Evolutionary conservation across 2,113 vertebrate genomes (phyloP), one percentile per base, ranked within the genome.

Genomic region (Melanotaenia duboulayi): DNA sequence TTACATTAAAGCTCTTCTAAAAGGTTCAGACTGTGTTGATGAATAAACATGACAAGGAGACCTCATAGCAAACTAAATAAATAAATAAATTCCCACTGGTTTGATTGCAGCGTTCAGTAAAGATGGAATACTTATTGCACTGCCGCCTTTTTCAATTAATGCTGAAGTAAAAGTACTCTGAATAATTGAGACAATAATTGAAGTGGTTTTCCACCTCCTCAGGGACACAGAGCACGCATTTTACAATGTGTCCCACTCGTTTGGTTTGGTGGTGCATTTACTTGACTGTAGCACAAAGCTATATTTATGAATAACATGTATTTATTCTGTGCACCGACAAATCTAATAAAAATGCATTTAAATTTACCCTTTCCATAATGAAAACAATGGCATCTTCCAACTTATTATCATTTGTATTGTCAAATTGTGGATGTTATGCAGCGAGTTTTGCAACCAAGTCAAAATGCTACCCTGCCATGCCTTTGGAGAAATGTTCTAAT

Each of bases 161-260:
- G 39, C 22, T 39, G 4, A 55, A 71, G 44, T 8, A 56, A 69
- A 68, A 58, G 51, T 54, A 22, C 28, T 42, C 23, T 54, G 57
- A 82, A 80, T 59, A 78, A 56, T 23, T 39, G 25, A 67, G 66
- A 57, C 48, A 39, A 48, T 55, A 63, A 58, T 49, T 48, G 10
- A 54, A 65, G 56, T 20, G 64, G 37, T 55, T 37, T 54, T 8
- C 8, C 17, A 37, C 24, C 35, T 69, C 62, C 66, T 65, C 22
- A 23, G 57, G 46, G 71, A 72, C 54, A 25, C 23, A 1, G 8
- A 5, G 3, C 1, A 32, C 22, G 39, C 51, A 19, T 8, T 67
- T 63, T 17, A 54, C 54, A 52, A 28, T 6, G 25, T 7, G 25
- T 60, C 48, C 19, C 48, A 14, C 23, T 28, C 32, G 0, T 28